Evolutionary conservation across 2,888 invertebrate genomes (phyloP).

Genomic region (Smittia aterrima): DNA sequence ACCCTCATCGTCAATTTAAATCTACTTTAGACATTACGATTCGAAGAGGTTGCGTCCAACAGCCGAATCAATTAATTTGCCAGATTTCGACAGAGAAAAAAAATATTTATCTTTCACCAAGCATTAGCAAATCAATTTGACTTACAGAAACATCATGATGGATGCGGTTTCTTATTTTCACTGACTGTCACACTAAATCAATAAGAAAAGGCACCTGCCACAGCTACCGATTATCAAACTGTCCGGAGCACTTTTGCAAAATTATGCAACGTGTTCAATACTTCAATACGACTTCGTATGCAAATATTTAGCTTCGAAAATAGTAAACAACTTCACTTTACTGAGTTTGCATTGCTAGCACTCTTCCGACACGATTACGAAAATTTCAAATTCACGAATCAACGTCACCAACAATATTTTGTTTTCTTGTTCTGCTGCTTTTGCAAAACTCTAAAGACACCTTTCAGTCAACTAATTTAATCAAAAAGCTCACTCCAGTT

Average conservation of each 20-base stretch:
- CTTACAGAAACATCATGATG: conserved; percentile 39
- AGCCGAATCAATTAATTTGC: conserved; percentile 10
- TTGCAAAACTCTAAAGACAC: too few relatives aligned
- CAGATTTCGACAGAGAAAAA: neutral
- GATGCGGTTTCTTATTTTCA: neutral
- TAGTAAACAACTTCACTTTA: neutral
- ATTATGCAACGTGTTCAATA: conserved; percentile 35
- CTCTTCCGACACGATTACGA: neutral
- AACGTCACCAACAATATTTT: conserved; percentile 14
- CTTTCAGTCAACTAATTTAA: too few relatives aligned
- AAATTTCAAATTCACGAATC: neutral
- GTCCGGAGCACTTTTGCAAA: conserved; percentile 1
- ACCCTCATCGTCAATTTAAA: conserved; percentile 9
- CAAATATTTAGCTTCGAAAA: neutral
- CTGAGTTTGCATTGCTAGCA: neutral
- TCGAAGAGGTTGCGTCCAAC: neutral
- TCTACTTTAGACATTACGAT: neutral
- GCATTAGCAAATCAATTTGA: conserved; percentile 1
- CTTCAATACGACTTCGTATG: conserved; percentile 2
- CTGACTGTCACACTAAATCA: neutral
- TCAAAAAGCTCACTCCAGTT: neutral
- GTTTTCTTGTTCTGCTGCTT: neutral
- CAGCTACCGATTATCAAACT: neutral
- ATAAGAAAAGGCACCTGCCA: neutral
- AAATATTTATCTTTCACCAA: neutral